A percentile compares a stretch with the other conserved stretches of the same genome.
phyloP scores from a whole-genome alignment of 2,888 invertebrate genomes.

The Drosophila greeni region DNA sequence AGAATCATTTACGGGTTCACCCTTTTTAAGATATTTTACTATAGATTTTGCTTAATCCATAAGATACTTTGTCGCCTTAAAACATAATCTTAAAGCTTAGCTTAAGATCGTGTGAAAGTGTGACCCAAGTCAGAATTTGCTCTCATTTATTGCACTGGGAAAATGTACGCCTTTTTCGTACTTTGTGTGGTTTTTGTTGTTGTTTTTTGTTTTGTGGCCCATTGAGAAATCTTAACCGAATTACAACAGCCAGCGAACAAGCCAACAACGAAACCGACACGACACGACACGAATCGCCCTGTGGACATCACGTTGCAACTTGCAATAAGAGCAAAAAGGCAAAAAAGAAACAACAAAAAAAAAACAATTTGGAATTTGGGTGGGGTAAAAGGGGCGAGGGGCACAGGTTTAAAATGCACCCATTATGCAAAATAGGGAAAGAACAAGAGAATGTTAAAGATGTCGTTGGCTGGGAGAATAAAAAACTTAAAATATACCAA shows the following conservation, averaged over 20 bases:
- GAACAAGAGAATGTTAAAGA: constrained; percentile 2
- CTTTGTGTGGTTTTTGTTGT: neutral
- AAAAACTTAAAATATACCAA: neutral
- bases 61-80: neutral
- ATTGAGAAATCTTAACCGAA: constrained; percentile 62
- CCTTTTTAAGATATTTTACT: neutral
- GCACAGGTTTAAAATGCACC: constrained; percentile 58
- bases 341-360: constrained; percentile 37
- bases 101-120: constrained; percentile 62
- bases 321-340: constrained; percentile 26
- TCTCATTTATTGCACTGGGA: constrained; percentile 28
- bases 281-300: constrained; percentile 56
- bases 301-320: constrained; percentile 54
- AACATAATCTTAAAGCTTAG: too few relatives aligned
- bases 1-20: too few relatives aligned
- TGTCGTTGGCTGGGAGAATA: neutral
- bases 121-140: constrained; percentile 47
- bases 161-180: constrained; percentile 38
- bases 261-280: constrained; percentile 39
- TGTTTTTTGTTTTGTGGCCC: constrained; percentile 1
- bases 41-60: neutral
- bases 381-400: constrained; percentile 54
- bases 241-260: constrained; percentile 43
- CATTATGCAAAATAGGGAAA: constrained; percentile 61
- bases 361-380: constrained; percentile 38